A percentile compares a stretch with the other conserved stretches of the same genome.
phyloP scores from a whole-genome alignment of 2,888 invertebrate genomes.

The Watsonalla binaria region DNA sequence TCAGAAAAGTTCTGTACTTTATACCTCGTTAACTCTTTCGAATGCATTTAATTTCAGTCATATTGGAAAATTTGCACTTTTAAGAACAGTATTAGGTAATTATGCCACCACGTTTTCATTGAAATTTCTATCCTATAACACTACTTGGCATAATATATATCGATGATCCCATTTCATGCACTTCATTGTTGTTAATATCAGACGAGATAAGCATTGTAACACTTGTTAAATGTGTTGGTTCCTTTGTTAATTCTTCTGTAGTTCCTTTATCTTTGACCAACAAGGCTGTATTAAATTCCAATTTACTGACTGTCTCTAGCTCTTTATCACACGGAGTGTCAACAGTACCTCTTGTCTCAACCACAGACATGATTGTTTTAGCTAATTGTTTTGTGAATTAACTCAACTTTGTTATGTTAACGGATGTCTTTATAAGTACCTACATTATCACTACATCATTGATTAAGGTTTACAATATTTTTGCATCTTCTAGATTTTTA shows the following conservation, averaged over 20 bases:
- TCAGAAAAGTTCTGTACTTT: no score
- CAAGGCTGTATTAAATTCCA: background rate
- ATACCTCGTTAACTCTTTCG: no score
- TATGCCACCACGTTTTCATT: no score
- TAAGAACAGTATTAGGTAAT: no score
- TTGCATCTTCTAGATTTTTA: background rate
- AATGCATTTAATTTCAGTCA: no score
- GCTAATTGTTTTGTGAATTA: background rate
- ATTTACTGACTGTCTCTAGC: background rate
- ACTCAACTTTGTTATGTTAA: conserved; percentile 1
- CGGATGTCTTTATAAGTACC: background rate
- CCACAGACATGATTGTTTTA: conserved; percentile 1
- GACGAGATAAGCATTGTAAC: background rate
- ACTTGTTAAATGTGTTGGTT: no score
- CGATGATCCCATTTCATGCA: no score
- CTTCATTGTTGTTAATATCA: background rate
- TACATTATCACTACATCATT: background rate
- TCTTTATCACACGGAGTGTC: background rate
- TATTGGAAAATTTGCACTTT: no score
- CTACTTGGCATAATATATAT: no score
- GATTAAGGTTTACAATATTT: background rate
- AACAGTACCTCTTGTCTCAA: background rate
- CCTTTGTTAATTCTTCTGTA: background rate
- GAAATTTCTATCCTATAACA: no score
- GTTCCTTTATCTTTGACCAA: background rate